Percentiles rank a stretch among this genome's conserved stretches.
phyloP scores from a whole-genome alignment of 2,113 vertebrate genomes.

The Aptenodytes patagonicus region DNA sequence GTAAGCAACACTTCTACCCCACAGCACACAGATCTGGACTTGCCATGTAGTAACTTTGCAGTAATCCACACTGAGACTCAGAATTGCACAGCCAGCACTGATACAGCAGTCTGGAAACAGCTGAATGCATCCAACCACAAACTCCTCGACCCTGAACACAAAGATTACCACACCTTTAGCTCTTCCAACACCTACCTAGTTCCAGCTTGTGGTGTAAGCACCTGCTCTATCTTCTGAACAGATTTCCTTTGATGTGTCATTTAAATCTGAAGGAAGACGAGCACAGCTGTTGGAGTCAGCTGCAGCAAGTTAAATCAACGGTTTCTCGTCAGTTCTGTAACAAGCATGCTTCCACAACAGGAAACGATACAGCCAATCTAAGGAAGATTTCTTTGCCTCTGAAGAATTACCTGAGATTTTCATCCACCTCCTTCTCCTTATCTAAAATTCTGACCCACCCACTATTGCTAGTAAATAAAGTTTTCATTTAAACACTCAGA shows the following conservation, averaged over 20 bases:
- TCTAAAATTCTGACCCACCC: not conserved
- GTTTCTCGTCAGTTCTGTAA: not conserved
- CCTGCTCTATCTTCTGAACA: not conserved
- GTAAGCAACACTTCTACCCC: not conserved
- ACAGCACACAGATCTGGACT: not conserved
- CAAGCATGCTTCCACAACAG: not conserved
- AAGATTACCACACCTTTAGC: not conserved
- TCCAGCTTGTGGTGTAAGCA: not conserved
- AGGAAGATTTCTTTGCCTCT: not conserved
- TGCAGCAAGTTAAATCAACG: not conserved
- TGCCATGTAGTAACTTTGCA: not conserved
- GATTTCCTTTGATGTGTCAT: not conserved
- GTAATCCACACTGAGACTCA: not conserved
- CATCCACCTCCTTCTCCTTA: not conserved
- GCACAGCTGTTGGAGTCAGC: not conserved
- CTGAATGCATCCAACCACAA: not conserved
- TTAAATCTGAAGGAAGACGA: not conserved
- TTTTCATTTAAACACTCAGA: constrained; percentile 66
- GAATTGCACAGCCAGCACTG: not conserved
- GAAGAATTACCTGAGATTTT: not conserved
- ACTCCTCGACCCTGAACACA: not conserved
- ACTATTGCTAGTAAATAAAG: constrained; percentile 18
- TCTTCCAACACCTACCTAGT: not conserved
- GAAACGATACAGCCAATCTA: not conserved
- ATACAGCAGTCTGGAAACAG: not conserved